Evolutionary conservation across 2,113 vertebrate species (phyloP), one percentile per base, ranked within the genome.

Genomic region (Mus pahari): DNA sequence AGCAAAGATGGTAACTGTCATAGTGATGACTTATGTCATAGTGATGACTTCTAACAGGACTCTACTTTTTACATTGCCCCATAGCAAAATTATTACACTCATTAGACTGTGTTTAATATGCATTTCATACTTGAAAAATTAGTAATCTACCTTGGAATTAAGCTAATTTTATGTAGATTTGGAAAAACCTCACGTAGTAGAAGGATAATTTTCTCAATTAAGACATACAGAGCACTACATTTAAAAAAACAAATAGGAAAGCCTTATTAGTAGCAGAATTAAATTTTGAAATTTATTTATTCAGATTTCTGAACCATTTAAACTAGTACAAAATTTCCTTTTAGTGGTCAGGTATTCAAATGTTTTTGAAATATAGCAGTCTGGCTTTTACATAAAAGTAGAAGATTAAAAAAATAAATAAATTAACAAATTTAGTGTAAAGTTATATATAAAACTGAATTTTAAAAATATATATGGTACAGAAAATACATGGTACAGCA

Each of bases 91-190:
- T 75, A 6, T 31, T 14, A 55, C 22, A 14, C 31, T 60, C 11
- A 28, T 89, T 48, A 60, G 0, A 60, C 75, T 82, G n/a, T 84
- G 48, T 64, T 83, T 82, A 70, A 70, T 48, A 66, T 84, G 71
- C 10, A 92, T 90, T 92, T 90, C 19, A 82, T 73, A 78, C 33
- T 87, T 45, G 55, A 86, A 78, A 71, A 77, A 81, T 64, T 42
- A 48, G 42, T 58, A 3, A 24, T n/a, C 20, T 48, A 31, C 60
- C 81, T 83, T 86, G 26, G 19, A 53, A 90, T 68, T 48, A 82
- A 45, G 31, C 7, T 83, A 83, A 87, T 78, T 86, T 94, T 20
- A 78, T 77, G 58, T 1, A 82, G 26, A 75, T 8, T 13, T 86
- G 5, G 4, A 75, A 66, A 50, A 84, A 88, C 36, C 24, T 55